Evolutionary conservation across 2,113 vertebrate genomes (phyloP).

Genomic region (Vidua macroura): DNA sequence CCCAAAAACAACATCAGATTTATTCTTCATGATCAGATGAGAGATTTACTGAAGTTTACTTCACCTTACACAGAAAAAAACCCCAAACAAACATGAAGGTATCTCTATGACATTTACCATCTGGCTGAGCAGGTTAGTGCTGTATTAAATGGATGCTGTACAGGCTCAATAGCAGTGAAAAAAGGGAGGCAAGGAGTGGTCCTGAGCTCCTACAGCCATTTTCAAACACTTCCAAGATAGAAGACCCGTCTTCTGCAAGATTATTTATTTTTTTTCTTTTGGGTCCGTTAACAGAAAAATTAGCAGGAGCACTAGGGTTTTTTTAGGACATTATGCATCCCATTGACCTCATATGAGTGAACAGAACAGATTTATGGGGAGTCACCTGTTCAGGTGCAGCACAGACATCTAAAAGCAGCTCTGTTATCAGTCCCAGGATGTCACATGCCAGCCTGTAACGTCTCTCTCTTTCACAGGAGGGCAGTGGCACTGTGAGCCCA

Average conservation of each 20-base stretch:
- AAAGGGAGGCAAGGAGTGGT: neutral
- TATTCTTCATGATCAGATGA: neutral
- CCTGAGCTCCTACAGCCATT: neutral
- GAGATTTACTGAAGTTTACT: neutral
- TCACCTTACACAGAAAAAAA: neutral
- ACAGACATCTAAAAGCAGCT: neutral
- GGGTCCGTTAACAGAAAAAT: neutral
- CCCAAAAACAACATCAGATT: constrained; percentile 7
- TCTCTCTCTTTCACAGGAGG: neutral
- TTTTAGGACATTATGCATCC: neutral
- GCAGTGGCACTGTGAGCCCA: neutral
- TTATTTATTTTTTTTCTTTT: neutral
- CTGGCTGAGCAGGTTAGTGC: neutral
- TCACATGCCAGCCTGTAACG: rapidly evolving
- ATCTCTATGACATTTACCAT: neutral
- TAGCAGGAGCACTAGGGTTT: neutral
- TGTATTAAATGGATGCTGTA: neutral
- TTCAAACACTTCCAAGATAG: neutral
- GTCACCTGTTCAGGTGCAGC: neutral
- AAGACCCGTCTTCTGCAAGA: neutral
- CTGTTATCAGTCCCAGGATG: neutral
- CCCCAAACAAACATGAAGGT: neutral
- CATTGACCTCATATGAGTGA: neutral
- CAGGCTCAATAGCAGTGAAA: neutral
- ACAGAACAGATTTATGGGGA: rapidly evolving